phyloP scores from a whole-genome alignment of 2,113 vertebrate genomes.

The Oreocharis arfaki region DNA sequence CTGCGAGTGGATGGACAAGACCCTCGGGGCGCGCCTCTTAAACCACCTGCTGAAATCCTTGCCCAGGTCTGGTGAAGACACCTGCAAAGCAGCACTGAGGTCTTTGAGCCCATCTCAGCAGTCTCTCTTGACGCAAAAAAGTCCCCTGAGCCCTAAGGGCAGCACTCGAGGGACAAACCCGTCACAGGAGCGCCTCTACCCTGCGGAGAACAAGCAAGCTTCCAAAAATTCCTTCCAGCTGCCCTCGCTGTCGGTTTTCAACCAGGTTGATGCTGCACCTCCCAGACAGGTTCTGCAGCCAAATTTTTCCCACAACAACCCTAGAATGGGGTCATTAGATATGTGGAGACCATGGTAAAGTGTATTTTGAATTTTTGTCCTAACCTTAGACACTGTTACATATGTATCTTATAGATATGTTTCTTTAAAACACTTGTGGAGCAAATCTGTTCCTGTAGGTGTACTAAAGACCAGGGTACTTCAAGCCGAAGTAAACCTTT shows the following conservation, averaged over 20 bases:
- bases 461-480: constrained; percentile 84
- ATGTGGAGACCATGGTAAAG: constrained; percentile 91
- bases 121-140: neutral
- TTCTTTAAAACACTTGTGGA: constrained; percentile 82
- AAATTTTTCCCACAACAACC: constrained; percentile 62
- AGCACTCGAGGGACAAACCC: neutral
- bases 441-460: constrained; percentile 79
- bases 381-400: constrained; percentile 72
- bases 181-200: constrained; percentile 1
- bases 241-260: neutral
- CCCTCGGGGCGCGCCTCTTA: constrained; percentile 80
- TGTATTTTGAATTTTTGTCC: neutral
- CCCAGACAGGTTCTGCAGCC: constrained; percentile 54
- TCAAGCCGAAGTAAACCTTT: constrained; percentile 82
- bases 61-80: constrained; percentile 71
- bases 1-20: constrained; percentile 91
- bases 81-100: neutral
- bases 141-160: neutral
- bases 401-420: constrained; percentile 97
- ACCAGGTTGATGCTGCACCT: constrained; percentile 2
- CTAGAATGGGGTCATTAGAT: constrained; percentile 73
- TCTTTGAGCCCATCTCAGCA: neutral
- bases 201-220: neutral
- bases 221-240: constrained; percentile 25
- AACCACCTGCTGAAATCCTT: constrained; percentile 86